Evolutionary conservation across 1,140 invertebrate genomes (phyloP).

Genomic region (Hypothenemus hampei): DNA sequence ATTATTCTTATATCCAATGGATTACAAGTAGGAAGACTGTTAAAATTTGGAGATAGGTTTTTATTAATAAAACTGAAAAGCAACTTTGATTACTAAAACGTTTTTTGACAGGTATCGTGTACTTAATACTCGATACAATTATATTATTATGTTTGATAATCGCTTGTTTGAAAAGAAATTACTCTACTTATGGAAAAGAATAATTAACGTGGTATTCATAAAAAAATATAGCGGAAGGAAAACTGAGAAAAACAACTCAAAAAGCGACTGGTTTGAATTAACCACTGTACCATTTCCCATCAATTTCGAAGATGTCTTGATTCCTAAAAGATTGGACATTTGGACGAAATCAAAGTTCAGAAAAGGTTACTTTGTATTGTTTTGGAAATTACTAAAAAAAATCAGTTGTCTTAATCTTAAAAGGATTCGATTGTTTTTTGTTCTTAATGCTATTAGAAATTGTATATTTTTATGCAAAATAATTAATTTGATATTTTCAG

Average conservation of each 20-base stretch:
- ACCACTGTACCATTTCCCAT: conserved; percentile 67
- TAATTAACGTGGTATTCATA: conserved; percentile 70
- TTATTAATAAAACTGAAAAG: too few relatives aligned
- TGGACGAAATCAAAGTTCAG: conserved; percentile 58
- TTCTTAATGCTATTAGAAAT: not conserved
- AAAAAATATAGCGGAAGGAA: conserved; percentile 48
- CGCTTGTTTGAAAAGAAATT: conserved; percentile 60
- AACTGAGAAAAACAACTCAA: conserved; percentile 40
- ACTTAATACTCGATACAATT: conserved; percentile 63
- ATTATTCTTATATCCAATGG: conserved; percentile 70
- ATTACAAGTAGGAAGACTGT: conserved; percentile 57
- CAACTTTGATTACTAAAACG: too few relatives aligned
- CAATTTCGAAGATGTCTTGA: conserved; percentile 48
- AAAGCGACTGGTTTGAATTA: conserved; percentile 59
- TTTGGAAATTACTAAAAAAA: not conserved
- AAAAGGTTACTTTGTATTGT: conserved; percentile 42
- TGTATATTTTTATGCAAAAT: not conserved
- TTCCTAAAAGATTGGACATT: conserved; percentile 56
- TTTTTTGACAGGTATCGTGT: conserved; percentile 54
- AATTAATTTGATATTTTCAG: conserved; percentile 21
- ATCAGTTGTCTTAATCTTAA: not conserved
- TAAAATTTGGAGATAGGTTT: conserved; percentile 67
- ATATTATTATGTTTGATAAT: conserved; percentile 62
- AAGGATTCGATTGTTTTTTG: not conserved
- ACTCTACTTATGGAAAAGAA: conserved; percentile 70